Conservation (phyloP, 2,888 invertebrate genomes). For the Acanthosoma haemorrhoidale region DNA sequence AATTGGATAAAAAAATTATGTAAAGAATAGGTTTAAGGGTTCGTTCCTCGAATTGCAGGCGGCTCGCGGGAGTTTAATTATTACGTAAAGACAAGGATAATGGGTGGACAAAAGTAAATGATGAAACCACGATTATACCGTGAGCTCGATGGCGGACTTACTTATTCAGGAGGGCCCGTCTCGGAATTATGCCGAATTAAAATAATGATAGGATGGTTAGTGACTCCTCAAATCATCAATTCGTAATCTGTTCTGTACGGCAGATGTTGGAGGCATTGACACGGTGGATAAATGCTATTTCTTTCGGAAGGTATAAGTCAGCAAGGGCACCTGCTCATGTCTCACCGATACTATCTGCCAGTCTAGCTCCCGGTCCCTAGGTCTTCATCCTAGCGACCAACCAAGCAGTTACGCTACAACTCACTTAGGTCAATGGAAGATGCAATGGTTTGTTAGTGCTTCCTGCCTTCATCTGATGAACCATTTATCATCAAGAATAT, state of each 20-base stretch:
- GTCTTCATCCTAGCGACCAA: too few species aligned
- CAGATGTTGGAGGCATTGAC: not conserved
- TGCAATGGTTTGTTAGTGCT: too few species aligned
- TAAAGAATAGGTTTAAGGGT: not conserved
- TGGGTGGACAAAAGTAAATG: not conserved
- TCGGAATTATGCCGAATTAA: not conserved
- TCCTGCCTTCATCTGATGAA: too few species aligned
- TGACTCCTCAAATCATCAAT: not conserved
- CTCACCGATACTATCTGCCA: too few species aligned
- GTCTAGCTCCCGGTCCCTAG: not conserved
- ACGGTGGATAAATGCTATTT: not conserved
- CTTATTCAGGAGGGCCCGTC: not conserved
- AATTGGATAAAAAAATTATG: too few species aligned
- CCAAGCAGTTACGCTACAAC: too few species aligned
- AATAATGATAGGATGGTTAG: constrained; percentile 5
- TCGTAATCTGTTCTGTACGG: not conserved
- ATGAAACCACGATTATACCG: not conserved
- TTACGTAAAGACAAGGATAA: too few species aligned
- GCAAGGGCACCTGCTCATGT: not conserved
- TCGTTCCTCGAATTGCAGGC: too few species aligned
- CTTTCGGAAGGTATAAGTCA: not conserved
- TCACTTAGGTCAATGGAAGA: too few species aligned
- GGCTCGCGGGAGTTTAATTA: too few species aligned
- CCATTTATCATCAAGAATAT: too few species aligned
- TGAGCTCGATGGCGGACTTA: too few species aligned